Conservation (phyloP, 2,113 vertebrate species). For the Percopsis transmontana region DNA sequence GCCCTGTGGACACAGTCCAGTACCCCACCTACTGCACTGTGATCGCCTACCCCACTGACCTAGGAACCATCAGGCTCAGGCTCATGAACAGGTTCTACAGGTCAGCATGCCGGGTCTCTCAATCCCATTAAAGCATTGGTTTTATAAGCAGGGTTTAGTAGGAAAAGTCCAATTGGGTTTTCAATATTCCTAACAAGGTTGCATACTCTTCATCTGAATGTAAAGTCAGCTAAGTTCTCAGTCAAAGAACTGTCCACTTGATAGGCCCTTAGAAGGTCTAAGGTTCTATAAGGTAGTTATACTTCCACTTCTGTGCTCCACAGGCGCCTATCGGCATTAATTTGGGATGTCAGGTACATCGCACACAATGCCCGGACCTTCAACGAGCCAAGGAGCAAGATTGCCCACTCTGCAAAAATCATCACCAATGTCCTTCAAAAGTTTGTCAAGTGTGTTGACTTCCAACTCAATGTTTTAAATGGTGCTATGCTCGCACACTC, state of each 20-base stretch:
- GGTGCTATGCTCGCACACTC: not conserved
- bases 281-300: constrained; percentile 2
- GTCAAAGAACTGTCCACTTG: too few relatives aligned
- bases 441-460: constrained; percentile 87
- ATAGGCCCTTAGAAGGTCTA: too few relatives aligned
- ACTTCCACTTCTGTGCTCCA: constrained; percentile 33
- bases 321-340: constrained; percentile 91
- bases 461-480: not conserved
- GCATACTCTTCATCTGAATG: too few relatives aligned
- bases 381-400: constrained; percentile 95
- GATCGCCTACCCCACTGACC: constrained; percentile 93
- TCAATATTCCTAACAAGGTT: too few relatives aligned
- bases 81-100: constrained; percentile 93
- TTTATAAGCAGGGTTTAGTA: too few relatives aligned
- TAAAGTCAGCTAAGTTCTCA: too few relatives aligned
- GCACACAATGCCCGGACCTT: constrained; percentile 94
- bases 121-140: not conserved
- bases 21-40: constrained; percentile 95
- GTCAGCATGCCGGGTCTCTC: constrained; percentile 65
- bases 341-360: constrained; percentile 95
- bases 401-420: constrained; percentile 90
- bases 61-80: constrained; percentile 89
- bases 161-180: too few relatives aligned
- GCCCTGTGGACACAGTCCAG: constrained; percentile 88
- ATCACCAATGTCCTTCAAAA: constrained; percentile 92